Base-by-base conservation (phyloP, 2,888 invertebrate genomes). In the Thysanoteuthis rhombus region DNA sequence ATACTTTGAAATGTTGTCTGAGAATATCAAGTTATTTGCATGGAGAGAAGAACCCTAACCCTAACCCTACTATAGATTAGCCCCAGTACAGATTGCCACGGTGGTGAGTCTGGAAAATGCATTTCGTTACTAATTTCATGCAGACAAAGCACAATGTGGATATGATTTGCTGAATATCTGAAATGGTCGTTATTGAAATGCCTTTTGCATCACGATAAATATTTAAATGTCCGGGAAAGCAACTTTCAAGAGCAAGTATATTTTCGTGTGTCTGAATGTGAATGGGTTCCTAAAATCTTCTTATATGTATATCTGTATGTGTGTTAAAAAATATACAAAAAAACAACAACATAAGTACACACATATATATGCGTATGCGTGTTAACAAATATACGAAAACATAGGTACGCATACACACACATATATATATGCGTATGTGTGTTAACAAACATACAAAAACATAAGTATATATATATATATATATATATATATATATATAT, bases 91-190 rank as follows among this genome's bases (percentile, higher is more conserved):
- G 75, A n/a, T n/a, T 75, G 75, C 75, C n/a, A 36, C 75, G 75
- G n/a, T 75, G 75, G 75, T 75, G n/a, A 10, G 75, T n/a, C 75
- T 75, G 75, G 75, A 75, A 75, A 75, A 75, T 75, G 75, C 75
- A 75, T 75, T n/a, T 75, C n/a, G n/a, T 75, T 36, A 75, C n/a
- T 75, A 75, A 75, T 75, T 75, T 75, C 75, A 75, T 75, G 75
- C 75, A 75, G n/a, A 75, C 75, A n/a, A 75, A 75, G 75, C 75
- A 75, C 75, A 75, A 75, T 75, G n/a, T 75, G 75, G 75, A 75
- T 75, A 75, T 75, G 75, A 75, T 75, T 75, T 75, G 75, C 75
- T 75, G n/a, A 52, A 52, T 47, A 47, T 47, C 16, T 47, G 47
- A 75, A 75, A n/a, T n/a, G 12, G 75, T 75, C 75, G 12, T 75